Base-by-base conservation (phyloP, 2,113 vertebrate genomes). In the Coptodon bakossiorum region DNA sequence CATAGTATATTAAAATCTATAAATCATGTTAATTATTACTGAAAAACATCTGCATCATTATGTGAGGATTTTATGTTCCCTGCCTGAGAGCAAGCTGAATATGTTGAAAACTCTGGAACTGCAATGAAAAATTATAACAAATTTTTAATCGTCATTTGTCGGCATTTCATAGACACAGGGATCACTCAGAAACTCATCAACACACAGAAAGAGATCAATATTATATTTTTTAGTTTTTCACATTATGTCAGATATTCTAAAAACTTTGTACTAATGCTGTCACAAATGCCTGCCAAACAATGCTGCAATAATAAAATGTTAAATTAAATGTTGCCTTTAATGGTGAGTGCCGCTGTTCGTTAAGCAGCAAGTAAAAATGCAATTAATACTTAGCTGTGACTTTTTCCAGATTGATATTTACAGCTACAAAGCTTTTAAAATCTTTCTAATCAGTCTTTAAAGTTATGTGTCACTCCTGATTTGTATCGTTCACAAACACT, bases 381-480 rank as follows among this genome's bases (percentile, higher is more conserved):
- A 81, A 89, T 13, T 29, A 85, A 80, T 81, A 90, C 80, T 73
- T 81, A 24, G 80, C 36, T 19, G 61, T 89, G 38, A 59, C 31
- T 53, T 88, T 68, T 50, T 84, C 56, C 40, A 87, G 87, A 88
- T 86, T 73, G 27, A 52, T 61, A 87, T 80, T 81, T 89, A 85
- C 29, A 86, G 80, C 84, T 36, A 24, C 73, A 27, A 53, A 84
- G 45, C 83, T 92, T 91, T 83, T 59, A 87, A 88, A 92, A 86
- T 17, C 66, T 22, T 31, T 79, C 6, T 31, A 76, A 53, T 12
- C 5, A 71, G 54, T 88, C 63, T 86, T 78, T 85, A 76, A 91
- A 91, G 80, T 73, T 59, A 27, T 13, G 31, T 57, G 7, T 81
- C n/a, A 3, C 36, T 63, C 38, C 22, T n/a, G 11, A 4, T 54